Percentiles rank a stretch among this genome's conserved stretches.
These are phyloP conservation scores for Drosophila murphyi DNA, from an alignment of 1,140 invertebrate genomes.

Conservation along the genomic window DNA sequence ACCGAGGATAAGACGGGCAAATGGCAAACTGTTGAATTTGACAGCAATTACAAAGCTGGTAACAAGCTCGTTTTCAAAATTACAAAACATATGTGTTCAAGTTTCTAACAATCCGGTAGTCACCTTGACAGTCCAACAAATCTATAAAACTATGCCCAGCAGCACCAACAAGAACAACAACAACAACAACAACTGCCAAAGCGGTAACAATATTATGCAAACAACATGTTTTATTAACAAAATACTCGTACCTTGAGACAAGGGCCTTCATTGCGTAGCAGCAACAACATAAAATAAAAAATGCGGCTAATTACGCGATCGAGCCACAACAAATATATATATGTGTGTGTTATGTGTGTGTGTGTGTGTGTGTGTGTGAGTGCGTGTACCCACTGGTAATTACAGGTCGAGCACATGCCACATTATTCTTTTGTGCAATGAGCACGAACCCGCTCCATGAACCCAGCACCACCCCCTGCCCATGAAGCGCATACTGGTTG, in stretches of 20 bases:
- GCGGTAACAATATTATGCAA: slow-evolving; percentile 61
- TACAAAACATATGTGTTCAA: slow-evolving; percentile 19
- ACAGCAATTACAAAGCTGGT: slow-evolving; percentile 12
- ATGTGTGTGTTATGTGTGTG: slow-evolving; percentile 16
- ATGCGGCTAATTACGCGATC: slow-evolving; percentile 70
- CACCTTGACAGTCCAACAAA: slow-evolving; percentile 60
- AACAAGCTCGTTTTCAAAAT: slow-evolving; percentile 3
- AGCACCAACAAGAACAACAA: not conserved
- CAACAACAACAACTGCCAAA: slow-evolving; percentile 8
- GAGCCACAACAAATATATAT: slow-evolving; percentile 13
- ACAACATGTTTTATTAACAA: slow-evolving; percentile 61
- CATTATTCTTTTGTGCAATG: slow-evolving; percentile 82
- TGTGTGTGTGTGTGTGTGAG: slow-evolving; percentile 19
- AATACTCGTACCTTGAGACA: slow-evolving; percentile 55
- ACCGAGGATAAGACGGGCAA: not conserved
- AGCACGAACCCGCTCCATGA: slow-evolving; percentile 59
- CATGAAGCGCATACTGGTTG: not conserved
- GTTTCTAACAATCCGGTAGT: slow-evolving; percentile 15
- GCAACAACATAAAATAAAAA: slow-evolving; percentile 39
- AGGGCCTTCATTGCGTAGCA: slow-evolving; percentile 59
- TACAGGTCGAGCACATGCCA: slow-evolving; percentile 74
- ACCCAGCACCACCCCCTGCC: slow-evolving; percentile 18
- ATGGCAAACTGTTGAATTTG: slow-evolving; percentile 7
- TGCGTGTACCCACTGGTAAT: slow-evolving; percentile 59
- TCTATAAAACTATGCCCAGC: slow-evolving; percentile 21